Percentiles rank a stretch among this genome's conserved stretches.
These are phyloP conservation scores for Spisula solida DNA, from an alignment of 2,888 invertebrate species.

Conservation along the genomic window DNA sequence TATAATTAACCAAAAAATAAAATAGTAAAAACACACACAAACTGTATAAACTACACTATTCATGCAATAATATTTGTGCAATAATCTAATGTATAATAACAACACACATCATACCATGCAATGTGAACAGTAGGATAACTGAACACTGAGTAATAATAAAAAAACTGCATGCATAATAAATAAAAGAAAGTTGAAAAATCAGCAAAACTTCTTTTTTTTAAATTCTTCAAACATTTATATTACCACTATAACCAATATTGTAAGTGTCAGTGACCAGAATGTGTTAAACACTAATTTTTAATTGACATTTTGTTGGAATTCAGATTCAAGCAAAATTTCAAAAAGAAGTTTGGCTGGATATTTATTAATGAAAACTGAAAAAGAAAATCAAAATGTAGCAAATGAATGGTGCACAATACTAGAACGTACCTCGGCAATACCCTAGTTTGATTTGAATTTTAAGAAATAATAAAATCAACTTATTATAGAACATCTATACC, in stretches of 20 bases:
- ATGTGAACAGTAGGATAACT: background rate
- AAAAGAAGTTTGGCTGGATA: background rate
- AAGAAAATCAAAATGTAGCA: slow-evolving; percentile 27
- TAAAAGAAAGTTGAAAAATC: background rate
- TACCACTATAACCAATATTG: too few relatives aligned
- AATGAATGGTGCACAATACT: background rate
- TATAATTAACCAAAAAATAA: too few relatives aligned
- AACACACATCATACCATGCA: slow-evolving; percentile 13
- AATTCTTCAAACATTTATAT: too few relatives aligned
- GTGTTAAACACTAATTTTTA: too few relatives aligned
- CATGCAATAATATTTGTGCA: slow-evolving; percentile 1
- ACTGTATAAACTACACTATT: background rate
- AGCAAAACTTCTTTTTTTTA: too few relatives aligned
- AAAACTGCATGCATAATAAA: background rate
- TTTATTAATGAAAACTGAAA: background rate
- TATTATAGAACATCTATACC: background rate
- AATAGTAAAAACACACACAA: background rate
- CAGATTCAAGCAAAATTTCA: too few relatives aligned
- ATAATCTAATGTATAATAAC: background rate
- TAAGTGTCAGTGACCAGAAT: too few relatives aligned
- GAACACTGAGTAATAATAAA: background rate
- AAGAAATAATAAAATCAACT: slow-evolving; percentile 6
- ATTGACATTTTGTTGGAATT: too few relatives aligned
- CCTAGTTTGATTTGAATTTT: background rate
- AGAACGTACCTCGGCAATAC: background rate